Base-by-base conservation (phyloP, 1,140 invertebrate genomes). In the Battus philenor region DNA sequence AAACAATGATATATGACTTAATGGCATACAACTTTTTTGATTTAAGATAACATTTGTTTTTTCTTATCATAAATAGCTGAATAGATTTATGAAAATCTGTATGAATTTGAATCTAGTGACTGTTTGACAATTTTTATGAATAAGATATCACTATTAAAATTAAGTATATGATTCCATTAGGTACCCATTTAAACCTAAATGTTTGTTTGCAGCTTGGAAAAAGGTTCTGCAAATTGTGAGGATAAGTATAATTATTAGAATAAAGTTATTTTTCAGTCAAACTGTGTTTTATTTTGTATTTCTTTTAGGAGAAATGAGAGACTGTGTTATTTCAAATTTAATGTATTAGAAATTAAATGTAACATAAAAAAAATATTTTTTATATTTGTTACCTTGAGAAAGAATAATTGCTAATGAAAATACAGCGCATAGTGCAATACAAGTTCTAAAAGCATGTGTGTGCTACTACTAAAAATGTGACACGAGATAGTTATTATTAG, bases 91-190 rank as follows among this genome's bases (percentile, higher is more conserved):
- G n/a, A 15, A 41, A 15, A 27, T 27, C 38, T 29, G 11, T 52
- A 65, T 70, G 55, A 47, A 54, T 61, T 45, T 58, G 56, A 33
- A 64, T 62, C 50, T 74, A 76, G 63, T 59, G 54, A 71, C 50
- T 55, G 52, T 54, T 71, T 67, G 64, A 66, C 73, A 63, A 75
- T 77, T 67, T 69, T 68, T 55, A 50, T 63, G 66, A 55, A 51
- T 75, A 69, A 81, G 60, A 62, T 68, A 70, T 70, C 62, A 74
- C 59, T 71, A 68, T 55, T 68, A 65, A 65, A 66, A 48, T 61
- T 72, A 67, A 77, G 62, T 57, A 59, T 68, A 67, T 39, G 54
- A 73, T 83, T 81, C 73, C 77, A 81, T 74, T 80, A 77, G 70
- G 60, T 74, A 62, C 54, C 51, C 46, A 59, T 43, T 46, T 22